Conservation (phyloP, 1,140 invertebrate species). For the Tetranychus cinnabarinus region DNA sequence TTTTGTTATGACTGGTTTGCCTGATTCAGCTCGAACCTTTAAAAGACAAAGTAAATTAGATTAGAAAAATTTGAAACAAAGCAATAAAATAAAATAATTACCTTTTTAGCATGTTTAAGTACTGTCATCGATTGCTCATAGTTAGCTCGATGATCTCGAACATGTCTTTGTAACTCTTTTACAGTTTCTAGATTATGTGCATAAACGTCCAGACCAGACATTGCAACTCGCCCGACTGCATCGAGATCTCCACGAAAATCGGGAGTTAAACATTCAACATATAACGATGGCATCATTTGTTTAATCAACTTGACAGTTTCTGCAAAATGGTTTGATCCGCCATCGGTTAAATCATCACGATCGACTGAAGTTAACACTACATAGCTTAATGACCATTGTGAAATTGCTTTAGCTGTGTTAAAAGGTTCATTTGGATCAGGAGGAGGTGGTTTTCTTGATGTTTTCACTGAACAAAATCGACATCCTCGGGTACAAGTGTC, state of each 20-base stretch:
- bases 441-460: conserved; percentile 63
- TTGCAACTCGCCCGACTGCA: conserved; percentile 47
- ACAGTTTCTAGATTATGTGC: conserved; percentile 91
- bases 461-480: conserved; percentile 97
- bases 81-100: conserved; percentile 11
- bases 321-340: conserved; percentile 72
- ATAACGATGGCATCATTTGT: conserved; percentile 44
- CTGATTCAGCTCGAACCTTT: neutral
- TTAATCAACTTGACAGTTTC: conserved; percentile 49
- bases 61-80: conserved; percentile 23
- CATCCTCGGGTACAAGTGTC: conserved; percentile 70
- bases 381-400: conserved; percentile 86
- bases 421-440: conserved; percentile 70
- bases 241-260: conserved; percentile 71
- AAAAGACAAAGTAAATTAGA: conserved; percentile 29
- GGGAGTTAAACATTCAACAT: conserved; percentile 90
- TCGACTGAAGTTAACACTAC: conserved; percentile 95
- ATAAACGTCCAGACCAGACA: conserved; percentile 70
- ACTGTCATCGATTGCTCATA: conserved; percentile 62
- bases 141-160: conserved; percentile 62
- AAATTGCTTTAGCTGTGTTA: conserved; percentile 77
- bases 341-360: conserved; percentile 80
- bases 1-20: conserved; percentile 48
- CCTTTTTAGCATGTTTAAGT: conserved; percentile 49
- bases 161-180: conserved; percentile 35